These are phyloP conservation scores for Fulmarus glacialis DNA, from an alignment of 2,113 vertebrate species.

Conservation along the genomic window DNA sequence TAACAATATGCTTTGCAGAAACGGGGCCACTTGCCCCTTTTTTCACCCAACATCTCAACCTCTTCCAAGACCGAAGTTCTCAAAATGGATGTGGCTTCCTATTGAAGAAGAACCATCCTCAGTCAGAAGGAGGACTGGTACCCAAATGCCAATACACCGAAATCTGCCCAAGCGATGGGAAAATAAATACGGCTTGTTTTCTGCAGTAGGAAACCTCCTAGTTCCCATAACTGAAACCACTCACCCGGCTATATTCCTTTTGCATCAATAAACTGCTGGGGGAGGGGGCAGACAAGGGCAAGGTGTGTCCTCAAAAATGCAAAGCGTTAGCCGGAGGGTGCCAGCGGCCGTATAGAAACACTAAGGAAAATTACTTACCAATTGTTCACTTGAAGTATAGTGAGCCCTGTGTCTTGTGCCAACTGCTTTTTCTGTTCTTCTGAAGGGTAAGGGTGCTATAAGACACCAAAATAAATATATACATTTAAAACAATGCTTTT, in stretches of 20 bases:
- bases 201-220: background rate
- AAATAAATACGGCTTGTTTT: background rate
- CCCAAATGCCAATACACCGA: background rate
- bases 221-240: conserved; percentile 57
- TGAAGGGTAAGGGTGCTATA: conserved; percentile 97
- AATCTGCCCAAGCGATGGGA: background rate
- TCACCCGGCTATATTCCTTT: conserved; percentile 68
- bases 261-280: conserved; percentile 70
- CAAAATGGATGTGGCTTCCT: background rate
- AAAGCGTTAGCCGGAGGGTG: conserved; percentile 75
- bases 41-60: background rate
- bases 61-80: background rate
- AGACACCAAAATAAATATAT: conserved; percentile 68
- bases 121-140: background rate
- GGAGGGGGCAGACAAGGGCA: conserved; percentile 58
- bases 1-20: background rate
- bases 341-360: conserved; percentile 73
- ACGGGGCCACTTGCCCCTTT: background rate
- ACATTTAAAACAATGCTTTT: conserved; percentile 35
- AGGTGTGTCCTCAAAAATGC: conserved; percentile 70
- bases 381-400: conserved; percentile 99
- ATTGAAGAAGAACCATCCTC: background rate
- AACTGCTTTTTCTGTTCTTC: conserved; percentile 99
- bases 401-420: conserved; percentile 99
- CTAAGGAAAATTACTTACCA: conserved; percentile 87